Percentiles rank a stretch among this genome's conserved stretches.
Evolutionary conservation across 1,140 invertebrate genomes (phyloP).

Genomic region (Littorina saxatilis): DNA sequence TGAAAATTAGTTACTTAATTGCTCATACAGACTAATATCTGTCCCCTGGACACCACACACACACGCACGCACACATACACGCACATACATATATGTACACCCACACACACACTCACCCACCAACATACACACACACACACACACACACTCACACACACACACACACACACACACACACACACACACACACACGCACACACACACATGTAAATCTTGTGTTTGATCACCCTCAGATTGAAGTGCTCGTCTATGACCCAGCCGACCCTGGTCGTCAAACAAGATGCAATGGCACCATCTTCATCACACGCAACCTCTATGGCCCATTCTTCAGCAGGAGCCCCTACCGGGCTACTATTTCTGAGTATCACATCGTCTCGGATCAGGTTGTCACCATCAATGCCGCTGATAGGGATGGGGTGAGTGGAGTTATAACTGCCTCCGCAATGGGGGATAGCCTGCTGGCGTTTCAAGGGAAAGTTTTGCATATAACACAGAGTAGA

Average conservation of each 20-base stretch:
- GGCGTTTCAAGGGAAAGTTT: no score
- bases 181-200: not conserved
- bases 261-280: not conserved
- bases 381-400: conserved; percentile 56
- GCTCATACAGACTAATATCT: no score
- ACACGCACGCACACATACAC: no score
- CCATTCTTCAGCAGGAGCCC: conserved; percentile 45
- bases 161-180: not conserved
- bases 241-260: conserved; percentile 49
- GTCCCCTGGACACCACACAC: no score
- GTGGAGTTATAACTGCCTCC: no score
- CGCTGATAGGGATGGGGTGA: conserved; percentile 61
- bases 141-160: not conserved
- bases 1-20: no score
- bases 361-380: conserved; percentile 47
- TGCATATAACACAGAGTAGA: no score
- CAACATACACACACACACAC: not conserved
- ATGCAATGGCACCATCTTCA: conserved; percentile 9
- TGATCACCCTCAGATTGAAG: no score
- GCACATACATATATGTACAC: no score
- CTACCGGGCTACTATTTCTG: conserved; percentile 50
- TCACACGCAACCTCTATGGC: conserved; percentile 48
- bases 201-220: no score
- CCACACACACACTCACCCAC: no score
- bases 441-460: no score